Percentiles rank a stretch among this genome's conserved stretches.
These are phyloP conservation scores for Pyrochroa serraticornis DNA, from an alignment of 2,888 invertebrate species.

Conservation along the genomic window DNA sequence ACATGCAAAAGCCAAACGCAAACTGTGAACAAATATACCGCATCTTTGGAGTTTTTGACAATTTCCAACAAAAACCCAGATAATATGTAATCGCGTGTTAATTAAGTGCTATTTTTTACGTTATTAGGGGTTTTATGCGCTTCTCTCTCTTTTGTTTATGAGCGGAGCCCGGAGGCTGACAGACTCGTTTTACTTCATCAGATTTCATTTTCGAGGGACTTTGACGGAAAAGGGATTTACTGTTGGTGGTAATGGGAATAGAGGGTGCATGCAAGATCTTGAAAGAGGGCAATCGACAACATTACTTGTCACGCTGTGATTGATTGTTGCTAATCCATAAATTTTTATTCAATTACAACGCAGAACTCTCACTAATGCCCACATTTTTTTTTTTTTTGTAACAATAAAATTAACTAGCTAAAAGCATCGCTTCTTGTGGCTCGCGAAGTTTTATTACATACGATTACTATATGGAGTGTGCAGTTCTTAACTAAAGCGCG, in stretches of 20 bases:
- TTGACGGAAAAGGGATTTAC: constrained; percentile 25
- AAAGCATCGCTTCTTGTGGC: no score
- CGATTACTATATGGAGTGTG: no score
- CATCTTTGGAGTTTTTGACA: background rate
- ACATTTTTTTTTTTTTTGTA: background rate
- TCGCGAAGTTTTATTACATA: no score
- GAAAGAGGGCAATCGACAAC: constrained; percentile 24
- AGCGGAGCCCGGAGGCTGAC: background rate
- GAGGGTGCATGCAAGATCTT: constrained; percentile 16
- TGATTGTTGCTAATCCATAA: constrained; percentile 16
- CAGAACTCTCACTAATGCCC: background rate
- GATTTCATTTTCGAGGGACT: constrained; percentile 19
- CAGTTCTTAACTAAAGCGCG: no score
- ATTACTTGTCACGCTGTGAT: constrained; percentile 28
- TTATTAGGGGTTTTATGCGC: constrained; percentile 8
- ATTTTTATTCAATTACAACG: constrained; percentile 8
- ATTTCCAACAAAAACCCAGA: no score
- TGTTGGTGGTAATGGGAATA: constrained; percentile 14
- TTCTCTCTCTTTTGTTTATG: constrained; percentile 5
- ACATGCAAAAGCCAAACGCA: constrained; percentile 20
- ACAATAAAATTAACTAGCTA: no score
- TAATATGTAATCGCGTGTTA: background rate
- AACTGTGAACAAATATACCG: constrained; percentile 21
- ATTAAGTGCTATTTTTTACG: constrained; percentile 11
- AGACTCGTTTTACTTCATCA: constrained; percentile 13